A percentile compares a stretch with the other conserved stretches of the same genome.
Conservation (phyloP, 2,113 vertebrate genomes). For the Neopipo cinnamomea region DNA sequence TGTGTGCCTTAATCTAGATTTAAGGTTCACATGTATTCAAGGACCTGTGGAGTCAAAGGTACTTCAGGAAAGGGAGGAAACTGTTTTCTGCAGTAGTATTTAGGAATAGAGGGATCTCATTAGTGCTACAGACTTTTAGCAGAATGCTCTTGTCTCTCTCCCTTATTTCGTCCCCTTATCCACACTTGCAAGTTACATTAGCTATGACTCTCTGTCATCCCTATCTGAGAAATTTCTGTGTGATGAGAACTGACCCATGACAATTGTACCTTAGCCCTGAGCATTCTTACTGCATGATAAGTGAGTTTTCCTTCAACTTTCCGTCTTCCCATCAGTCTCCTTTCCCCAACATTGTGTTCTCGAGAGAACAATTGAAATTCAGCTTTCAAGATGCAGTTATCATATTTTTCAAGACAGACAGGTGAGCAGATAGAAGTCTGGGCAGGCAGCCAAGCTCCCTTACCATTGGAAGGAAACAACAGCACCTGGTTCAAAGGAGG, state of each 20-base stretch:
- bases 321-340: not conserved
- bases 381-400: not conserved
- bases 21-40: not conserved
- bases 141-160: not conserved
- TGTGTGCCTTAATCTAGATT: not conserved
- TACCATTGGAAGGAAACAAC: not conserved
- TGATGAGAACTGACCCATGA: not conserved
- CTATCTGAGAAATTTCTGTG: not conserved
- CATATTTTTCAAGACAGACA: not conserved
- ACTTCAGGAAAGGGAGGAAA: not conserved
- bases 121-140: not conserved
- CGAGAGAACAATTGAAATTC: not conserved
- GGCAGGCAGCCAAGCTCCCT: not conserved
- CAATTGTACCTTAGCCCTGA: not conserved
- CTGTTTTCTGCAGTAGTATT: not conserved
- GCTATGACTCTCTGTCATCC: not conserved
- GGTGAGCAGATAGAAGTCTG: not conserved
- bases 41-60: not conserved
- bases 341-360: not conserved
- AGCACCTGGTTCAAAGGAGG: not conserved
- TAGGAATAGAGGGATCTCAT: not conserved
- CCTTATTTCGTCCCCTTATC: not conserved
- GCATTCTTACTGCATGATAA: not conserved
- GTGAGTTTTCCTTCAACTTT: not conserved
- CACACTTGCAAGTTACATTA: not conserved